A percentile compares a stretch with the other conserved stretches of the same genome.
phyloP scores from a whole-genome alignment of 2,888 invertebrate genomes.

The Glomeris marginata region DNA sequence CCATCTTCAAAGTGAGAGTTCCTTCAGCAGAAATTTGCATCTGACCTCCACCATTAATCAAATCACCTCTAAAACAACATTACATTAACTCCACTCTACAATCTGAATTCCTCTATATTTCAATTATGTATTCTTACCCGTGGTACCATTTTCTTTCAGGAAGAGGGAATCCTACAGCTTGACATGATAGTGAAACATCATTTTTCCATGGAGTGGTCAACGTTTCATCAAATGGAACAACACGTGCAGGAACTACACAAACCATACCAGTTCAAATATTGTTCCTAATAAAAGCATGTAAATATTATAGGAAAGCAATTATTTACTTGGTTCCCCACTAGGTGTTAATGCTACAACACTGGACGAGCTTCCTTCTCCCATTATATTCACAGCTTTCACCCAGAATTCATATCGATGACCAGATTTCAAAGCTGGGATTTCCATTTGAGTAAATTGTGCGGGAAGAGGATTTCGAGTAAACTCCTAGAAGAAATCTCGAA shows the following conservation, averaged over 20 bases:
- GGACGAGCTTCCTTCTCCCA: conserved; percentile 29
- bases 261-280: too few species aligned
- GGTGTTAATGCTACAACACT: conserved; percentile 24
- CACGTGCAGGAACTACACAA: background rate
- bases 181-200: conserved; percentile 77
- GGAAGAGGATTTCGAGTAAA: background rate
- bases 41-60: conserved; percentile 42
- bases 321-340: conserved; percentile 20
- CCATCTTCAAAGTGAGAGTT: conserved; percentile 74
- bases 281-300: too few species aligned
- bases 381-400: conserved; percentile 29
- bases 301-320: background rate
- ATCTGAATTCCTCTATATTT: too few species aligned
- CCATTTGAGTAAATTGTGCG: conserved; percentile 10
- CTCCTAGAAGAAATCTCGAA: background rate
- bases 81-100: too few species aligned
- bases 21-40: conserved; percentile 76
- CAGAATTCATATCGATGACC: conserved; percentile 27
- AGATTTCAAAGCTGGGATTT: conserved; percentile 23
- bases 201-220: conserved; percentile 51
- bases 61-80: too few species aligned
- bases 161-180: conserved; percentile 81
- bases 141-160: conserved; percentile 68
- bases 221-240: conserved; percentile 69
- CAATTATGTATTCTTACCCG: conserved; percentile 1